A percentile compares a stretch with the other conserved stretches of the same genome.
phyloP scores from a whole-genome alignment of 2,797 vertebrate species.

The Falco biarmicus region DNA sequence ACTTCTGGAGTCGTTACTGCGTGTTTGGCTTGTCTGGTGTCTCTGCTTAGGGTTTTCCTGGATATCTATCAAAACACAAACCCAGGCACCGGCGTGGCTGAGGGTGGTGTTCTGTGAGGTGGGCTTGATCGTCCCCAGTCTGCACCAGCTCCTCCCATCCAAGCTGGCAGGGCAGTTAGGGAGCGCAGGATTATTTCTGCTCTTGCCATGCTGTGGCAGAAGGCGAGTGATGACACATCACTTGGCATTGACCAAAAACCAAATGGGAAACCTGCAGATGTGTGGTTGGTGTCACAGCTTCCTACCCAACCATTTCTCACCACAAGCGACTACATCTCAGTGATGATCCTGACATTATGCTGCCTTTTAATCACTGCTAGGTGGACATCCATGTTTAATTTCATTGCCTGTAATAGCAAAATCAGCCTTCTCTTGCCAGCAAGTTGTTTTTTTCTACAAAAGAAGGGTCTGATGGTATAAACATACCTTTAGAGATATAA shows the following conservation, averaged over 20 bases:
- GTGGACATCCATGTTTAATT: neutral
- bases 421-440: neutral
- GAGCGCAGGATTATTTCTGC: neutral
- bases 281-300: conserved; percentile 4
- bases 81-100: fast-evolving
- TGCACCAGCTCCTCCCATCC: neutral
- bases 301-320: neutral
- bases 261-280: conserved; percentile 33
- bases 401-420: neutral
- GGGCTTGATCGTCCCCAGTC: neutral
- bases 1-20: neutral
- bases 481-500: conserved; percentile 28
- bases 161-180: neutral
- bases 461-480: neutral
- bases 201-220: neutral
- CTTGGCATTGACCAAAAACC: neutral
- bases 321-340: neutral
- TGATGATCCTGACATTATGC: neutral
- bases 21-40: neutral
- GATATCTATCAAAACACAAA: neutral
- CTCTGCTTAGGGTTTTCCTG: neutral
- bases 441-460: neutral
- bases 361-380: conserved; percentile 7
- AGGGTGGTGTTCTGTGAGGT: neutral
- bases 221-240: neutral